Evolutionary conservation across 2,113 vertebrate species (phyloP), one percentile per base, ranked within the genome.

Genomic region (Grallaria varia): DNA sequence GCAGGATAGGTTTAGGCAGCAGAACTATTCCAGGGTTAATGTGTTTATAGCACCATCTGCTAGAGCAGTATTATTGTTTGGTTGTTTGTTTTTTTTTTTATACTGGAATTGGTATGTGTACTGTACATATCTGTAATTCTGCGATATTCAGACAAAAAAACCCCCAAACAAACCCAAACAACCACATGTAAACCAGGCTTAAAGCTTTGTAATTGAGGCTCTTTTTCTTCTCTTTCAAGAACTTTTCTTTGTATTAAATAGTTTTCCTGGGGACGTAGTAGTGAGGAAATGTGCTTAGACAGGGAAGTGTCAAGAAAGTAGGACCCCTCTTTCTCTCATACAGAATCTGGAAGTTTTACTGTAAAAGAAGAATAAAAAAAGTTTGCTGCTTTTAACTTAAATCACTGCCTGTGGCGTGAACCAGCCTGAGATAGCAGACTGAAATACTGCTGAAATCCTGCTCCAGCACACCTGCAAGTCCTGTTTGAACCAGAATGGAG

Each of bases 121-220:
- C 2, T 37, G 24, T 52, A 45, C 22, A 1, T 39, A 62, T 5
- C 19, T 53, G 23, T 23, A 83, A 44, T 31, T 63, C 30, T 30
- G 21, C 3, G 6, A 33, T 24, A 55, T 6, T 37, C 2, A 4
- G 33, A 27, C 4, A 4, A 45, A 69, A 31, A 28, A 8, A 8
- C 1, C 13, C n/a, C 13, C n/a, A 47, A 47, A 19, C n/a, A 67
- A 56, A 40, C 2, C 11, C 0, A 3, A 39, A 9, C 8, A 52
- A 50, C 5, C 37, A 33, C 24, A 2, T 1, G 9, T 28, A 82
- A 23, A 30, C 14, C 6, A 74, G 49, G 21, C 45, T 84, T 71
- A 74, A 59, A 25, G 10, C 21, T 63, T 69, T 9, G 2, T 23
- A 67, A 19, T 13, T 30, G 7, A 67, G 3, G 19, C 19, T 39